Evolutionary conservation across 1,140 invertebrate genomes (phyloP).

Genomic region (Drosophila tristis): DNA sequence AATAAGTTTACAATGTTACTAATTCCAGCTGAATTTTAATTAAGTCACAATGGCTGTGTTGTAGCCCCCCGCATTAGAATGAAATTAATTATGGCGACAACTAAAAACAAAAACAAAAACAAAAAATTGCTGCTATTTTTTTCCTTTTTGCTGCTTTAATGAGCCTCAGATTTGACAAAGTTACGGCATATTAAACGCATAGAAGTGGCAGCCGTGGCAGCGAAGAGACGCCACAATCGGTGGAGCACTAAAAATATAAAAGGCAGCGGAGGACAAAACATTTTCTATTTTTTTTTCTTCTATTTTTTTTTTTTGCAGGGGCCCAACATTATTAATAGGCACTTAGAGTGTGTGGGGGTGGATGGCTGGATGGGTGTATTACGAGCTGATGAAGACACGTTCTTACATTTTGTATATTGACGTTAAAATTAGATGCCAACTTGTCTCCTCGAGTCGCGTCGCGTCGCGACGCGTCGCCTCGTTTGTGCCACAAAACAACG

Average conservation of each 20-base stretch:
- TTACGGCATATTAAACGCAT: constrained; percentile 77
- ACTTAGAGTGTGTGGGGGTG: constrained; percentile 57
- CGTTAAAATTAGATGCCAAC: constrained; percentile 82
- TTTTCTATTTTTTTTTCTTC: constrained; percentile 9
- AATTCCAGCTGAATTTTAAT: constrained; percentile 62
- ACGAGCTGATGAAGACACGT: constrained; percentile 79
- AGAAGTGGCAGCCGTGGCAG: constrained; percentile 28
- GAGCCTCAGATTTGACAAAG: constrained; percentile 73
- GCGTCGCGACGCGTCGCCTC: constrained; percentile 9
- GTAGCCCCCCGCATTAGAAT: constrained; percentile 39
- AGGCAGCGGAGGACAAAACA: constrained; percentile 52
- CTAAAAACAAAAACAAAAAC: neutral
- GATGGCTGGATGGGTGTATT: constrained; percentile 42
- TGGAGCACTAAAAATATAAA: constrained; percentile 70
- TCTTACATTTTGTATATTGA: constrained; percentile 81
- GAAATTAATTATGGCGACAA: constrained; percentile 63
- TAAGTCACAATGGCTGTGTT: constrained; percentile 60
- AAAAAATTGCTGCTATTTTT: constrained; percentile 40
- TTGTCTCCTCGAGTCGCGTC: constrained; percentile 40
- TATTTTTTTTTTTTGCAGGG: neutral
- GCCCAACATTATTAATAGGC: constrained; percentile 76
- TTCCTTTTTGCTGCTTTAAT: constrained; percentile 58
- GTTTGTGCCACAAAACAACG: constrained; percentile 58
- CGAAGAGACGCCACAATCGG: constrained; percentile 35
- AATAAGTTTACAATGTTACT: constrained; percentile 41